A percentile compares a stretch with the other conserved stretches of the same genome.
Conservation (phyloP, 2,113 vertebrate genomes). For the Engystomops pustulosus region DNA sequence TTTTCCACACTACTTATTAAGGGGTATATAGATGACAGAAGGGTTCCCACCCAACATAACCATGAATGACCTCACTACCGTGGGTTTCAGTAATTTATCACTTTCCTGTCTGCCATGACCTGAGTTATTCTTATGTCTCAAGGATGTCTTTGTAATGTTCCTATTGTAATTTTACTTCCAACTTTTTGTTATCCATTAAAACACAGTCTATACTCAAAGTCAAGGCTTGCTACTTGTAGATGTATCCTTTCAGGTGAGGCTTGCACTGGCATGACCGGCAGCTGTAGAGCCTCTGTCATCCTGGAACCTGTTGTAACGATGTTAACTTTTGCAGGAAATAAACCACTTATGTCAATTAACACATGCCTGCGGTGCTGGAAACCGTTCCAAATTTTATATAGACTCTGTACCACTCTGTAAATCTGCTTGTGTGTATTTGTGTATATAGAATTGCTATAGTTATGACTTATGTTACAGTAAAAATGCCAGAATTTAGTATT, state of each 20-base stretch:
- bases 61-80: no score
- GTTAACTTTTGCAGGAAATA: constrained; percentile 44
- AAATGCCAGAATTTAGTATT: background rate
- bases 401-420: constrained; percentile 6
- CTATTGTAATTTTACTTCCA: background rate
- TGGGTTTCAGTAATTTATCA: background rate
- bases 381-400: constrained; percentile 17
- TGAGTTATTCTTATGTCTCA: background rate
- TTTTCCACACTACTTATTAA: no score
- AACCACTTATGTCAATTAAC: constrained; percentile 47
- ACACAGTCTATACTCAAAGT: background rate
- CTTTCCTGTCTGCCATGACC: background rate
- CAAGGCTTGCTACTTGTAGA: background rate
- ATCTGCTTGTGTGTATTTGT: background rate
- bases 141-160: background rate
- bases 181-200: background rate
- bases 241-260: background rate
- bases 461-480: background rate
- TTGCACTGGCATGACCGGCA: constrained; percentile 38
- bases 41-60: no score
- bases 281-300: constrained; percentile 39
- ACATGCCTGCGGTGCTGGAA: constrained; percentile 45
- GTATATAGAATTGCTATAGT: constrained; percentile 8
- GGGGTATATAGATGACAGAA: no score
- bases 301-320: constrained; percentile 44